phyloP scores from a whole-genome alignment of 2,888 invertebrate species.

The Podabrus alpinus region DNA sequence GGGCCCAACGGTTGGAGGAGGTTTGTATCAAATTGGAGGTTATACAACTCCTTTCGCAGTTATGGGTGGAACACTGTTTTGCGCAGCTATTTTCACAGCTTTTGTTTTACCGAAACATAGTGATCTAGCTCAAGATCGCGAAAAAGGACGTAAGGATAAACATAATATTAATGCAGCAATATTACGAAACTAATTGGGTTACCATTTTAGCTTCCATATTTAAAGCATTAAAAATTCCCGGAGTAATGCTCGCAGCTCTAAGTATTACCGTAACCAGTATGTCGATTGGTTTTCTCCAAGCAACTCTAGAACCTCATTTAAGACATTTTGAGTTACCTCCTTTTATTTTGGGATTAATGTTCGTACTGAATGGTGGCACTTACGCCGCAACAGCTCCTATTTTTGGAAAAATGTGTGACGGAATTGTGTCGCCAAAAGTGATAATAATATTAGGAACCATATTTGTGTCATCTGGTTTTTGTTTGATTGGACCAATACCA shows the following conservation, averaged over 20 bases:
- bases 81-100: slow-evolving; percentile 75
- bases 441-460: slow-evolving; percentile 70
- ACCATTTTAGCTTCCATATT: slow-evolving; percentile 64
- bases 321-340: slow-evolving; percentile 72
- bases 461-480: slow-evolving; percentile 70
- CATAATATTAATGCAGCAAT: not conserved
- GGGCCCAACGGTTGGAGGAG: slow-evolving; percentile 89
- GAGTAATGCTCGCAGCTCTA: slow-evolving; percentile 69
- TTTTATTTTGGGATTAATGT: slow-evolving; percentile 76
- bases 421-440: slow-evolving; percentile 66
- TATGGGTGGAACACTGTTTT: slow-evolving; percentile 73
- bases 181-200: not conserved
- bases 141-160: slow-evolving; percentile 62
- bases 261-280: slow-evolving; percentile 78
- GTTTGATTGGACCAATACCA: slow-evolving; percentile 80
- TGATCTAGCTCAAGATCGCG: slow-evolving; percentile 62
- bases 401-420: slow-evolving; percentile 83
- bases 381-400: slow-evolving; percentile 79
- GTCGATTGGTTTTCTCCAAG: slow-evolving; percentile 86
- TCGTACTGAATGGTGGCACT: slow-evolving; percentile 80
- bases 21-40: slow-evolving; percentile 78
- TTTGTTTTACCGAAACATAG: slow-evolving; percentile 69
- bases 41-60: slow-evolving; percentile 82
- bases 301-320: slow-evolving; percentile 88
- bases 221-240: slow-evolving; percentile 72